These are phyloP conservation scores for Hyppa rectilinea DNA, from an alignment of 2,888 invertebrate genomes.

Conservation along the genomic window DNA sequence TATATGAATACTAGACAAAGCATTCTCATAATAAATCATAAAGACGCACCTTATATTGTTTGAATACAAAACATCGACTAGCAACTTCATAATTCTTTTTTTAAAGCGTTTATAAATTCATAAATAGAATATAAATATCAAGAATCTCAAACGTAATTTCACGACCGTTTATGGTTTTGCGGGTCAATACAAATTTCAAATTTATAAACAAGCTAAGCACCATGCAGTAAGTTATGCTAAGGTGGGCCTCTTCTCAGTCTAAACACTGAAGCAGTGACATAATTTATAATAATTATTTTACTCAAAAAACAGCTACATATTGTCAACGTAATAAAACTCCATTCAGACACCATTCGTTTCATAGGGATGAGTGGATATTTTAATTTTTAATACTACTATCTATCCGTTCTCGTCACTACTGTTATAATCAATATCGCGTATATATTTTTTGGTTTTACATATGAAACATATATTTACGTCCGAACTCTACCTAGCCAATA, in stretches of 20 bases:
- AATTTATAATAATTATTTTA: conserved; percentile 48
- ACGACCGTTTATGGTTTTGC: conserved; percentile 81
- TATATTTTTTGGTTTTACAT: conserved; percentile 78
- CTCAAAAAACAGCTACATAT: conserved; percentile 47
- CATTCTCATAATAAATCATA: conserved; percentile 53
- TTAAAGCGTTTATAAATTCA: conserved; percentile 73
- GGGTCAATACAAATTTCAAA: conserved; percentile 71
- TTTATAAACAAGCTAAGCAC: conserved; percentile 82
- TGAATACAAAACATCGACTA: conserved; percentile 76
- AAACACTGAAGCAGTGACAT: conserved; percentile 56
- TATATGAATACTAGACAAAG: conserved; percentile 52
- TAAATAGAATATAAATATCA: conserved; percentile 72
- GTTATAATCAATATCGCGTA: conserved; percentile 68
- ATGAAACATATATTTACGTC: conserved; percentile 66
- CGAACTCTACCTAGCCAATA: conserved; percentile 68
- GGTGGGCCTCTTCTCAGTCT: conserved; percentile 73
- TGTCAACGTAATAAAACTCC: conserved; percentile 60
- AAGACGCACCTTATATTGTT: conserved; percentile 63
- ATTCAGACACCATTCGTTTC: conserved; percentile 64
- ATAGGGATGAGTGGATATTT: conserved; percentile 64
- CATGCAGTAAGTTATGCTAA: conserved; percentile 79
- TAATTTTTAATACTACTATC: conserved; percentile 67
- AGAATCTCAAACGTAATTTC: conserved; percentile 82
- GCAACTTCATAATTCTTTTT: conserved; percentile 75
- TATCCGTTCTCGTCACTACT: conserved; percentile 67